Base-by-base conservation (phyloP, 1,140 invertebrate genomes). In the Zaprionus tsacasi region DNA sequence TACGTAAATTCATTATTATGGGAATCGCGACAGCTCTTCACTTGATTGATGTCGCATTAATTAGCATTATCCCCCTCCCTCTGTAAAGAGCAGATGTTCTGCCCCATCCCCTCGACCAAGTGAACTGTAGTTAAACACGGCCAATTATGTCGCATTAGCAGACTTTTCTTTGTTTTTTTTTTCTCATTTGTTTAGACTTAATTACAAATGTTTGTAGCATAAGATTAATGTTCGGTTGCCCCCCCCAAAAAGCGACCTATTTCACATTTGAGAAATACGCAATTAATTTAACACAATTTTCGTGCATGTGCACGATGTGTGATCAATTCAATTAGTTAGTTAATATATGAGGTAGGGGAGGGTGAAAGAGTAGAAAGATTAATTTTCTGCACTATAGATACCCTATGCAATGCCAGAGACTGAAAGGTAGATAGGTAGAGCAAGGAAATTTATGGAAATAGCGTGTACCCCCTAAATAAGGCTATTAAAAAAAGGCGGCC, bases 21-120 rank as follows among this genome's bases (percentile, higher is more conserved):
- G 6, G 17, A 45, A 21, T 13, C 40, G 54, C 4, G 30, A 30
- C 11, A 35, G 27, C 55, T 58, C 35, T 54, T 35, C 15, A 56
- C 3, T 58, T 77, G 82, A 82, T 82, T 67, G 76, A 82, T 82
- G 66, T 35, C 33, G 10, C 35, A 36, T 71, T 74, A 82, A 86
- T 82, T 82, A 79, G 59, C 17, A 17, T 13, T 55, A 58, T 40
- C 45, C 57, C 38, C 33, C 1, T 6, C 33, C 0, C 33, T 6
- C 27, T 30, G 27, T 30, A 5, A 30, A 30, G 27, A 30, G 27
- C 27, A 17, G 45, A 17, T 8, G 43, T 15, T 48, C 15, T 8
- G 7, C 45, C 11, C 8, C 43, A 3, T 1, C 43, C 40, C 7
- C 0, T 48, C 8, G 17, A 21, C 3, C 40, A 45, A 45, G 2